Percentiles rank a stretch among this genome's conserved stretches.
These are phyloP conservation scores for Bos indicus DNA, from an alignment of 2,113 vertebrate species.

Conservation along the genomic window DNA sequence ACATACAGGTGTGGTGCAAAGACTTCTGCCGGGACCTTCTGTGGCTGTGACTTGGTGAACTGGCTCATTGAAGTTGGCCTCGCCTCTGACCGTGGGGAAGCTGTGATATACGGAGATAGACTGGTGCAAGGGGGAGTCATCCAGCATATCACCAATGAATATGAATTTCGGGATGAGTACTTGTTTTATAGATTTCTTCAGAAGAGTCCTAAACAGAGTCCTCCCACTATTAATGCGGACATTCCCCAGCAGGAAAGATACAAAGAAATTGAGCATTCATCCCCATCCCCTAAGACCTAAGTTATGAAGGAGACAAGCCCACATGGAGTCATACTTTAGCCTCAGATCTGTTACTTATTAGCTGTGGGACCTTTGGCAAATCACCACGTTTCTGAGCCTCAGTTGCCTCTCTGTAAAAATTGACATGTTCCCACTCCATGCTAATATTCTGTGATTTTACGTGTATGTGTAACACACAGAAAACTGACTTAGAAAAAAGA, in stretches of 20 bases:
- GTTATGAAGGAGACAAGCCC: neutral
- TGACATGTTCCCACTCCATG: neutral
- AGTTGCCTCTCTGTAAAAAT: slow-evolving; percentile 10
- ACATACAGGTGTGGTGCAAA: slow-evolving; percentile 88
- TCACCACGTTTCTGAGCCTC: neutral
- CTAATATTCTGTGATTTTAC: neutral
- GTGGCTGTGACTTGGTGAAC: slow-evolving; percentile 93
- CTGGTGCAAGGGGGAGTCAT: slow-evolving; percentile 90
- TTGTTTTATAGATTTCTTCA: slow-evolving; percentile 88
- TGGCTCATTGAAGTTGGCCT: slow-evolving; percentile 95
- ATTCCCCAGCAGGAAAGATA: slow-evolving; percentile 4
- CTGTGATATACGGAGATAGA: slow-evolving; percentile 87
- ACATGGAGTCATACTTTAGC: neutral
- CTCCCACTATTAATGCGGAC: slow-evolving; percentile 46
- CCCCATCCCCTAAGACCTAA: slow-evolving; percentile 12
- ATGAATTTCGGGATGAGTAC: slow-evolving; percentile 88
- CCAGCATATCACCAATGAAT: slow-evolving; percentile 88
- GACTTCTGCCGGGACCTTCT: slow-evolving; percentile 87
- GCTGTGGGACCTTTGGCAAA: neutral
- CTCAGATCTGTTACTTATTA: neutral
- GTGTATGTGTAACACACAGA: neutral
- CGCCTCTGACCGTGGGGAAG: slow-evolving; percentile 89
- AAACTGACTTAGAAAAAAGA: slow-evolving; percentile 20
- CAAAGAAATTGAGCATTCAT: slow-evolving; percentile 11
- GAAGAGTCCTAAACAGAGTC: slow-evolving; percentile 50